A percentile compares a stretch with the other conserved stretches of the same genome.
These are phyloP conservation scores for Bubo bubo DNA, from an alignment of 2,113 vertebrate species.

Conservation along the genomic window DNA sequence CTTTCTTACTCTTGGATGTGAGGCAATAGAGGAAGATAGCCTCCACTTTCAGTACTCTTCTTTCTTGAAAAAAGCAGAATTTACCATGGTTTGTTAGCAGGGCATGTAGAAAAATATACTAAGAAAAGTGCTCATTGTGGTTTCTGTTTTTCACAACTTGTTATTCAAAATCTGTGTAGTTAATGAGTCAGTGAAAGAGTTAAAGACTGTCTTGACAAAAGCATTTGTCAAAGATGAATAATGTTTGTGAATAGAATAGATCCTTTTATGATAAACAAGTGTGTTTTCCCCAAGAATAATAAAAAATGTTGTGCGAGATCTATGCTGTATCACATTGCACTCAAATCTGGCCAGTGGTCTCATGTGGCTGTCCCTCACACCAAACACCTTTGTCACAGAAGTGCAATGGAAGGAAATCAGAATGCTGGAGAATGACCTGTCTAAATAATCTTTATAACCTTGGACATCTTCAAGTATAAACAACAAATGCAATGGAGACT, in stretches of 20 bases:
- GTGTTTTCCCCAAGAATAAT: background rate
- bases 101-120: background rate
- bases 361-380: background rate
- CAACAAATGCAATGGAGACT: background rate
- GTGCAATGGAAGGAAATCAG: background rate
- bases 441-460: background rate
- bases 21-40: background rate
- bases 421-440: background rate
- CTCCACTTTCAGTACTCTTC: rapidly evolving
- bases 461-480: background rate
- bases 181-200: background rate
- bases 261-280: background rate
- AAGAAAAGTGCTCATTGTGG: background rate
- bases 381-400: background rate
- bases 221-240: background rate
- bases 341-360: background rate
- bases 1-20: background rate
- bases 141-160: background rate
- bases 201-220: background rate
- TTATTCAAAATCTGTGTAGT: background rate
- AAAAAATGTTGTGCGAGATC: background rate
- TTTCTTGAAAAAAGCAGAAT: background rate
- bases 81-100: background rate
- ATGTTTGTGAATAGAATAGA: background rate
- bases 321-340: background rate